phyloP scores from a whole-genome alignment of 1,140 invertebrate species.

The Rhysida immarginata region DNA sequence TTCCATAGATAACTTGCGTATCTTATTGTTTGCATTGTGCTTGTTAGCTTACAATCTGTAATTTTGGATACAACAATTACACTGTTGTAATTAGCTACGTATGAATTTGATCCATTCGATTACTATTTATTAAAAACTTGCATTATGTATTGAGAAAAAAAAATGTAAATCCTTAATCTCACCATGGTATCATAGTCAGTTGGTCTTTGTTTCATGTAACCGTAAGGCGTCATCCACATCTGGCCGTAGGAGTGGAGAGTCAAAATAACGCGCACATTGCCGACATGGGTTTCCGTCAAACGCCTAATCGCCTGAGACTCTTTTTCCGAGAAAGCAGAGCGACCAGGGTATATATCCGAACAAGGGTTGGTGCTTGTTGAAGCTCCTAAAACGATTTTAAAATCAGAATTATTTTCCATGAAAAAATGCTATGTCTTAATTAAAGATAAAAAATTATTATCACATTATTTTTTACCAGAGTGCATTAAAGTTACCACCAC shows the following conservation, averaged over 20 bases:
- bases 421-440: no score
- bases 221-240: constrained; percentile 72
- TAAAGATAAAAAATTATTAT: no score
- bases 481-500: no score
- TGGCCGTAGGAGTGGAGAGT: constrained; percentile 30
- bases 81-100: no score
- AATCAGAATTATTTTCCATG: no score
- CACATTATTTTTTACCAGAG: no score
- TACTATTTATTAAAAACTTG: no score
- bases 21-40: constrained; percentile 15
- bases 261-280: not conserved
- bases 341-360: constrained; percentile 7
- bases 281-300: not conserved
- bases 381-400: constrained; percentile 13
- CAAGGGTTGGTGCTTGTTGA: constrained; percentile 10
- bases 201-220: constrained; percentile 50
- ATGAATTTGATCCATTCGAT: no score
- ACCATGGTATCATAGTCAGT: constrained; percentile 10
- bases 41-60: constrained; percentile 13
- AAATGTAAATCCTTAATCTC: constrained; percentile 12
- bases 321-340: not conserved
- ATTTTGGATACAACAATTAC: no score
- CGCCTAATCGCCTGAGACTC: not conserved
- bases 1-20: no score
- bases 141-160: no score